Evolutionary conservation across 2,888 invertebrate species (phyloP), one percentile per base, ranked within the genome.

Genomic region (Melinaea menophilus): DNA sequence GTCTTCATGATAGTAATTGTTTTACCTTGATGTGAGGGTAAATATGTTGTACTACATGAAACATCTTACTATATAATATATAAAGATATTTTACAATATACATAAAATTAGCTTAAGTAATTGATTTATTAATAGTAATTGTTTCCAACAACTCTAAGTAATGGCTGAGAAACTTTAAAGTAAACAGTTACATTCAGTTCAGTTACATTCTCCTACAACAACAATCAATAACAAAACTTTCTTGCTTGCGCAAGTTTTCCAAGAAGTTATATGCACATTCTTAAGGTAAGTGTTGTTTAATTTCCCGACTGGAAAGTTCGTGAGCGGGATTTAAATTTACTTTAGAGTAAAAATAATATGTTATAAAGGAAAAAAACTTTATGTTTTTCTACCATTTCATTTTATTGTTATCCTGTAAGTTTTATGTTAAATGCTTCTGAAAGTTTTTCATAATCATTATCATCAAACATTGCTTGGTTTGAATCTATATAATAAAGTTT

Each of bases 271-370:
- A 31, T 51, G 51, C 51, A 51, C 51, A 51, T 51, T 51, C 51
- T 51, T 51, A 51, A 55, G 47, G 60, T 59, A 63, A 63, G 33
- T 55, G 59, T 63, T 58, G 56, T n/a, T 47, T 58, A 59, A 63
- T 56, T 63, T 63, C 63, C 51, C 41, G 63, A 56, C 56, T 63
- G 48, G 37, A 59, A 63, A 73, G 75, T 73, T 51, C 9, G 31
- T 31, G 22, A 31, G 31, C 9, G 31, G 51, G 31, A 51, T 31
- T 31, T 31, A 31, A 51, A 22, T 51, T 51, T 51, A 51, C 31
- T 31, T 51, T 5, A 51, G 51, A 22, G 4, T 31, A 51, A 13
- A 48, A n/a, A 46, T 46, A 12, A 46, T 2, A 22, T 22, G 22
- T 22, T 22, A 22, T 22, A 22, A 22, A 22, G 22, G 22, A 22